Percentiles rank a stretch among this genome's conserved stretches.
These are phyloP conservation scores for Callipepla squamata DNA, from an alignment of 2,113 vertebrate species.

Conservation along the genomic window DNA sequence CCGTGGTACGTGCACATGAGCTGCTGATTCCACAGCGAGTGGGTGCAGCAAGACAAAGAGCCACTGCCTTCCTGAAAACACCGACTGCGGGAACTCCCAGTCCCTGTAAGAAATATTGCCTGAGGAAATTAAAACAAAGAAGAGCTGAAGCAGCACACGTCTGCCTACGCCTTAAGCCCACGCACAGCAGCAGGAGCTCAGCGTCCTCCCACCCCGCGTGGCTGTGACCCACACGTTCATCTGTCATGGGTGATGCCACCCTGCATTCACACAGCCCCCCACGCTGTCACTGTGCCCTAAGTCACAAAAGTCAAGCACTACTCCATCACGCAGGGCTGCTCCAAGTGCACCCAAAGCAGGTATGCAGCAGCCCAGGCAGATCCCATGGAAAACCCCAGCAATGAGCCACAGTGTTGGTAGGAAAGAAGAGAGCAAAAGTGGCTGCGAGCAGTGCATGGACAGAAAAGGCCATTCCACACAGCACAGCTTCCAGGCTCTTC, in stretches of 20 bases:
- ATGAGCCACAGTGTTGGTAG: neutral
- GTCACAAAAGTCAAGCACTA: neutral
- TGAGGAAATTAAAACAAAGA: constrained; percentile 3
- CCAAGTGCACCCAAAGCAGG: neutral
- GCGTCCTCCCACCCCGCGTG: neutral
- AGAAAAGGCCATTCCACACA: neutral
- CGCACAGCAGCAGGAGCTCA: neutral
- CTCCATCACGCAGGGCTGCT: neutral
- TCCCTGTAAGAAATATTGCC: neutral
- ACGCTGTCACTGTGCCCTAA: neutral
- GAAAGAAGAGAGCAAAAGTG: neutral
- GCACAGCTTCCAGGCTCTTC: neutral
- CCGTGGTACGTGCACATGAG: too few relatives aligned
- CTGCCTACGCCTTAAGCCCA: neutral
- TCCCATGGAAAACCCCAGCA: neutral
- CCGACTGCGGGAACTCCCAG: constrained; percentile 19
- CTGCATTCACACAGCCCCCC: neutral
- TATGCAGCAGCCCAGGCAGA: neutral
- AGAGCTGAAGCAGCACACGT: constrained; percentile 54
- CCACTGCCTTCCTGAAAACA: neutral
- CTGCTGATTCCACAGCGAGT: neutral
- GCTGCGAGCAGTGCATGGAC: accelerated
- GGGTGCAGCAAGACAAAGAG: constrained; percentile 25
- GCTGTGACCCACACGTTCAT: neutral
- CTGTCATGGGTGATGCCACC: neutral